phyloP scores from a whole-genome alignment of 2,797 vertebrate species.

The Pangasius macronema region DNA sequence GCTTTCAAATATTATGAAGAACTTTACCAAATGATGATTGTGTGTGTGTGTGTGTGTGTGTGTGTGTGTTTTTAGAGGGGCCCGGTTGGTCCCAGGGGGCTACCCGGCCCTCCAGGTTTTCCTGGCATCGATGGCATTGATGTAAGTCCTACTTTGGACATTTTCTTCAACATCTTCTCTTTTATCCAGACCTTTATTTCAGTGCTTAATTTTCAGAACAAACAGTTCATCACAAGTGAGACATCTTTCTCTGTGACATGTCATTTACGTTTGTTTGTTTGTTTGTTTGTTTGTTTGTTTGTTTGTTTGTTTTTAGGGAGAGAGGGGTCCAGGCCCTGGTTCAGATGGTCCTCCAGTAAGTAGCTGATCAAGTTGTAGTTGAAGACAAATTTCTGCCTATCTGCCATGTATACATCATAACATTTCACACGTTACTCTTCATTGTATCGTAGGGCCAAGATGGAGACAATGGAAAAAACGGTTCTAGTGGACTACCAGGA shows the following conservation, averaged over 20 bases:
- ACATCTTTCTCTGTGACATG: background rate
- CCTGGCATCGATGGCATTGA: slow-evolving; percentile 93
- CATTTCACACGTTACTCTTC: background rate
- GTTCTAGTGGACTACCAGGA: slow-evolving; percentile 81
- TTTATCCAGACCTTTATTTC: background rate
- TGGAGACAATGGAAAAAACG: slow-evolving; percentile 85
- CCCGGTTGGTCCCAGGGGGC: slow-evolving; percentile 79
- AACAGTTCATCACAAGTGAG: background rate
- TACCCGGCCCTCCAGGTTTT: slow-evolving; percentile 82
- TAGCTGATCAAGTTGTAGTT: slow-evolving; percentile 26
- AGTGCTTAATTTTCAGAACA: background rate
- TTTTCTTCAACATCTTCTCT: slow-evolving; percentile 10
- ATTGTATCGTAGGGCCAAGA: slow-evolving; percentile 75
- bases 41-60: slow-evolving; percentile 32
- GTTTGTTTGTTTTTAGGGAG: slow-evolving; percentile 64
- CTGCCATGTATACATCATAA: background rate
- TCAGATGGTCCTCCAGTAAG: slow-evolving; percentile 69
- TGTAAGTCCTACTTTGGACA: slow-evolving; percentile 72
- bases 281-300: background rate
- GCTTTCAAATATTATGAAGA: slow-evolving; percentile 35
- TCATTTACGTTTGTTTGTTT: background rate
- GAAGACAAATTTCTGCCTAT: background rate
- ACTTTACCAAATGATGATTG: background rate
- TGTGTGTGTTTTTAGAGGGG: slow-evolving; percentile 78
- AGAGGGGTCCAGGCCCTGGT: slow-evolving; percentile 69